phyloP scores from a whole-genome alignment of 2,797 vertebrate species.

The Telmatherina bonti region DNA sequence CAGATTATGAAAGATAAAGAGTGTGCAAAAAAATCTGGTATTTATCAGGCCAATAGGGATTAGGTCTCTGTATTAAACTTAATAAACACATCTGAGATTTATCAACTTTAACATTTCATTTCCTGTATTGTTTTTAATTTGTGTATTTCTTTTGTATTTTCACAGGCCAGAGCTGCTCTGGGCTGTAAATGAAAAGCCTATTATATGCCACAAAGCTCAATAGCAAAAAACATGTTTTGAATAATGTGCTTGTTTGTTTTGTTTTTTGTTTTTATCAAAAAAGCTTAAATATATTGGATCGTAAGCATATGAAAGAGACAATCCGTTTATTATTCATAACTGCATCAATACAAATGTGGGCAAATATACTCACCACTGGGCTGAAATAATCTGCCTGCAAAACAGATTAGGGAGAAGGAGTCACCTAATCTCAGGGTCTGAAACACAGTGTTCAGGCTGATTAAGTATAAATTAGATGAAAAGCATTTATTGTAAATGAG shows the following conservation, averaged over 20 bases:
- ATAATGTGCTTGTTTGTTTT: constrained; percentile 21
- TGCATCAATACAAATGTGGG: constrained; percentile 13
- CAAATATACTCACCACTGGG: constrained; percentile 30
- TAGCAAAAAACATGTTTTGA: constrained; percentile 42
- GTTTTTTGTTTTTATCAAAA: background rate
- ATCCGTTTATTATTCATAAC: constrained; percentile 23
- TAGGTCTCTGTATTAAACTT: constrained; percentile 13
- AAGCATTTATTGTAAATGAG: constrained; percentile 18
- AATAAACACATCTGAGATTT: constrained; percentile 25
- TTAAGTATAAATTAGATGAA: constrained; percentile 22
- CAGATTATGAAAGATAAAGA: constrained; percentile 68
- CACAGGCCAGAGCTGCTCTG: too few relatives aligned
- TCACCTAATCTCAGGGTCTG: constrained; percentile 8
- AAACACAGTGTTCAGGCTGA: background rate
- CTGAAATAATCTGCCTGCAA: constrained; percentile 56
- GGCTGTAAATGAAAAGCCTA: constrained; percentile 25
- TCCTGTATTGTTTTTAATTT: background rate
- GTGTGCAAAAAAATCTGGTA: constrained; percentile 65
- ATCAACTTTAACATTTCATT: constrained; percentile 3
- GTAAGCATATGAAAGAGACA: constrained; percentile 28
- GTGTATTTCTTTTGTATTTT: background rate
- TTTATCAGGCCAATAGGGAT: constrained; percentile 67
- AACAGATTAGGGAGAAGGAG: constrained; percentile 35
- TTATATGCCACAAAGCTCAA: background rate
- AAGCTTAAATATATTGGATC: constrained; percentile 17